phyloP scores from a whole-genome alignment of 2,113 vertebrate species.

The Cromileptes altivelis region DNA sequence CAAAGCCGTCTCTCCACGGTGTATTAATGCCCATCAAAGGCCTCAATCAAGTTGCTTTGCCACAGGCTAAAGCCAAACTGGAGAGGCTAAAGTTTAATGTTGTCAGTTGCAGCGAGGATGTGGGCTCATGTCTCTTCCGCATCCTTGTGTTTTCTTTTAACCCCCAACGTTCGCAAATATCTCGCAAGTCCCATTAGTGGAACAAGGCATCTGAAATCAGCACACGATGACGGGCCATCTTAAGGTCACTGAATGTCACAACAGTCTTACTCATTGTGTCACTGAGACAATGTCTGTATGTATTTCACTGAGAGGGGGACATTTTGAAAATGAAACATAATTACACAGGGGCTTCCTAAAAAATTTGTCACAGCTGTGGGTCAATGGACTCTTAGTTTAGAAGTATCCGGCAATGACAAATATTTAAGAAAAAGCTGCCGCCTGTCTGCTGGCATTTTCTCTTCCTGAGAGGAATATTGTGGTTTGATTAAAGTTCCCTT shows the following conservation, averaged over 20 bases:
- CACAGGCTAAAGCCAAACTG: constrained; percentile 74
- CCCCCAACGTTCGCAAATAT: constrained; percentile 66
- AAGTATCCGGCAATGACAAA: constrained; percentile 59
- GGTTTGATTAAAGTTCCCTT: constrained; percentile 41
- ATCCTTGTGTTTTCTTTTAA: constrained; percentile 74
- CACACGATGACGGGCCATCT: constrained; percentile 44
- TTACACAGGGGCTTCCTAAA: constrained; percentile 72
- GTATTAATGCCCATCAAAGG: constrained; percentile 82
- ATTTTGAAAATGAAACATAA: constrained; percentile 71
- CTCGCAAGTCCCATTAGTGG: constrained; percentile 47
- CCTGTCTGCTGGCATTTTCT: constrained; percentile 62
- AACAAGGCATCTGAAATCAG: constrained; percentile 50
- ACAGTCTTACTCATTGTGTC: constrained; percentile 75
- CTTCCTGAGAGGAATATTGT: constrained; percentile 44
- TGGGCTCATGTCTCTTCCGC: constrained; percentile 67
- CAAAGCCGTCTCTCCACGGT: constrained; percentile 77
- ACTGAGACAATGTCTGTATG: constrained; percentile 62
- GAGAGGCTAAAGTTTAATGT: constrained; percentile 73
- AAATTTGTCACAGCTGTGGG: constrained; percentile 63
- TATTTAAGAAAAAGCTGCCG: constrained; percentile 49
- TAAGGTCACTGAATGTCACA: constrained; percentile 69
- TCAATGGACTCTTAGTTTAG: constrained; percentile 67
- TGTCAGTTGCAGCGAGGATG: constrained; percentile 66
- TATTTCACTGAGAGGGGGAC: constrained; percentile 52
- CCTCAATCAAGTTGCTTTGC: constrained; percentile 77